These are phyloP conservation scores for Drosophila subquinaria DNA, from an alignment of 2,888 invertebrate species.

Conservation along the genomic window DNA sequence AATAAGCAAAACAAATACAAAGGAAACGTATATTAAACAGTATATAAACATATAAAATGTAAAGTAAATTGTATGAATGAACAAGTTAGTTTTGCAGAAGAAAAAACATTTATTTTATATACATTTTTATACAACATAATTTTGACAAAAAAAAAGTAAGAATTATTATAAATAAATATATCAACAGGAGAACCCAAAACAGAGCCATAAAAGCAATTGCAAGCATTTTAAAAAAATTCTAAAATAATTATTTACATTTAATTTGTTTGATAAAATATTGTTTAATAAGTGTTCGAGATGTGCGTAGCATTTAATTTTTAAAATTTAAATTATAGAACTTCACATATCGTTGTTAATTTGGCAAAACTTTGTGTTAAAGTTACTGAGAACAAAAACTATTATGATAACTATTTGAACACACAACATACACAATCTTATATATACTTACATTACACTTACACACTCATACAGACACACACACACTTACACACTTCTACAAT, in stretches of 20 bases:
- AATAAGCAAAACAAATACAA: constrained; percentile 48
- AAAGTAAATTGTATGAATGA: constrained; percentile 32
- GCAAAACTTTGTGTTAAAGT: constrained; percentile 41
- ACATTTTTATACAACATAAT: constrained; percentile 76
- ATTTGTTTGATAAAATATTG: constrained; percentile 7
- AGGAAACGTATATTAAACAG: constrained; percentile 16
- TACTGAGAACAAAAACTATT: constrained; percentile 39
- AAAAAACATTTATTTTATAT: constrained; percentile 77
- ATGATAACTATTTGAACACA: constrained; percentile 40
- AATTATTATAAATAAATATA: constrained; percentile 12
- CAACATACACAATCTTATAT: constrained; percentile 46
- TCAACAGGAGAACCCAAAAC: constrained; percentile 3
- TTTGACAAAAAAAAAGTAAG: constrained; percentile 36
- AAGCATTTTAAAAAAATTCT: constrained; percentile 20
- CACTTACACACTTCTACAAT: constrained; percentile 48
- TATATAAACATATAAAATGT: constrained; percentile 12
- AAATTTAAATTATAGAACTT: constrained; percentile 35
- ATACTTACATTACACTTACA: constrained; percentile 42
- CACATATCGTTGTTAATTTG: constrained; percentile 55
- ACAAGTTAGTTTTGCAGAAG: constrained; percentile 54
- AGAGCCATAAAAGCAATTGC: constrained; percentile 35
- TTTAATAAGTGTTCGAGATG: constrained; percentile 33
- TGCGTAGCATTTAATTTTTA: constrained; percentile 43
- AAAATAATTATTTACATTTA: constrained; percentile 8
- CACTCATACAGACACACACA: constrained; percentile 46